Conservation (phyloP, 2,797 vertebrate species). For the Platalea minor region DNA sequence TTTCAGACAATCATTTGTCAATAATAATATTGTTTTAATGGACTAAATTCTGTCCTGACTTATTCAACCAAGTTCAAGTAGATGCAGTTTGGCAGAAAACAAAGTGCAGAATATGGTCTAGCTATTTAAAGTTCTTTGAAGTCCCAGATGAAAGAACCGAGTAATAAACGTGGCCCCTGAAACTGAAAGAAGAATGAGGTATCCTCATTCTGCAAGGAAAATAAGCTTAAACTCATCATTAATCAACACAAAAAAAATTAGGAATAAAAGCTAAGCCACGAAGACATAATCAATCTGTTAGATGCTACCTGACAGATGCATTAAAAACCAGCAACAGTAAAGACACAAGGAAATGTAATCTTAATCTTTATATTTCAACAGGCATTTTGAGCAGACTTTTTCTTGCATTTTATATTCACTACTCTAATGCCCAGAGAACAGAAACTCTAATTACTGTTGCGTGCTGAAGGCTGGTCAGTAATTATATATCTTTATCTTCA, state of each 20-base stretch:
- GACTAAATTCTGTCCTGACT: neutral
- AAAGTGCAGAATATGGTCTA: neutral
- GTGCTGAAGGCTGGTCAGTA: slow-evolving; percentile 12
- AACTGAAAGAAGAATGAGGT: neutral
- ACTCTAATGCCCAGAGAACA: neutral
- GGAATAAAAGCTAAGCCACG: neutral
- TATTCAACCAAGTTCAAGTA: neutral
- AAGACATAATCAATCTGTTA: slow-evolving; percentile 21
- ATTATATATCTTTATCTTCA: slow-evolving; percentile 29
- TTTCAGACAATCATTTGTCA: neutral
- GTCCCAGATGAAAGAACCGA: neutral
- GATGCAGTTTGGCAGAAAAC: neutral
- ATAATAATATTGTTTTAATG: neutral
- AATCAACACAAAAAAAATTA: neutral
- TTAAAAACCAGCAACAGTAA: neutral
- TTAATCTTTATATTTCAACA: neutral
- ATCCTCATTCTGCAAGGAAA: slow-evolving; percentile 1
- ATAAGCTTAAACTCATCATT: slow-evolving; percentile 16
- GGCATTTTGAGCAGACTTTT: neutral
- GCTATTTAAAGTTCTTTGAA: slow-evolving; percentile 4
- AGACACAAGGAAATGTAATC: neutral
- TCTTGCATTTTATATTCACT: neutral
- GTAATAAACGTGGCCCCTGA: neutral
- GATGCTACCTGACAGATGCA: neutral
- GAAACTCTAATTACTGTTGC: slow-evolving; percentile 44